Conservation (phyloP, 2,797 vertebrate species). For the Pangasius larnaudii region DNA sequence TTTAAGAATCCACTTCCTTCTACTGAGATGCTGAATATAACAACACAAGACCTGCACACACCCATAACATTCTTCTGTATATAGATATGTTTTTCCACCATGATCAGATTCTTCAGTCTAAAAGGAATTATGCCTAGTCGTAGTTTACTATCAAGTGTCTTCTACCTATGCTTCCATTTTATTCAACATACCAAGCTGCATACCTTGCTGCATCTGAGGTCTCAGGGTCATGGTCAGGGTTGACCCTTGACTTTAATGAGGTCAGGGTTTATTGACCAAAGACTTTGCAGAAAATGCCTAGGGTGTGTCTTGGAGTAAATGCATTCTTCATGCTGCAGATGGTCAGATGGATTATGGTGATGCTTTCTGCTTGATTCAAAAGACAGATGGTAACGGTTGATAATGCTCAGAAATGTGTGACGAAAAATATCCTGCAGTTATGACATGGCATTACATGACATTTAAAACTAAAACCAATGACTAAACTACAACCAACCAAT, state of each 20-base stretch:
- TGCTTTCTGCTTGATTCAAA: neutral
- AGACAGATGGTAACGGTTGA: neutral
- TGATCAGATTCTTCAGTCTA: neutral
- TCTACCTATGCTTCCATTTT: neutral
- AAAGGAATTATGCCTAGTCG: neutral
- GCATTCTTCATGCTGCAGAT: conserved; percentile 41
- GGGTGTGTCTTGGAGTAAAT: neutral
- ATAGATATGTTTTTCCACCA: neutral
- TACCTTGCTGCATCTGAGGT: conserved; percentile 20
- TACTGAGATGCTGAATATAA: neutral
- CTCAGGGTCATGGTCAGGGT: conserved; percentile 34
- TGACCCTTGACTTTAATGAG: conserved; percentile 28
- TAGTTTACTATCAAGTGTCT: neutral
- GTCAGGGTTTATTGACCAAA: conserved; percentile 37
- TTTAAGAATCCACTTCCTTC: neutral
- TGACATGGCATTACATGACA: neutral
- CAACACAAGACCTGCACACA: neutral
- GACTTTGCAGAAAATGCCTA: neutral
- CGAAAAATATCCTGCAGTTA: neutral
- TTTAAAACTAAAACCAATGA: neutral
- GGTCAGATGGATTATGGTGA: neutral
- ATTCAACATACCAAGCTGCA: conserved; percentile 23
- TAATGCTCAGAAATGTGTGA: neutral
- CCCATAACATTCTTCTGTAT: neutral
- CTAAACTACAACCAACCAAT: neutral